These are phyloP conservation scores for Threskiornis aethiopicus DNA, from an alignment of 2,797 vertebrate species.

Conservation along the genomic window DNA sequence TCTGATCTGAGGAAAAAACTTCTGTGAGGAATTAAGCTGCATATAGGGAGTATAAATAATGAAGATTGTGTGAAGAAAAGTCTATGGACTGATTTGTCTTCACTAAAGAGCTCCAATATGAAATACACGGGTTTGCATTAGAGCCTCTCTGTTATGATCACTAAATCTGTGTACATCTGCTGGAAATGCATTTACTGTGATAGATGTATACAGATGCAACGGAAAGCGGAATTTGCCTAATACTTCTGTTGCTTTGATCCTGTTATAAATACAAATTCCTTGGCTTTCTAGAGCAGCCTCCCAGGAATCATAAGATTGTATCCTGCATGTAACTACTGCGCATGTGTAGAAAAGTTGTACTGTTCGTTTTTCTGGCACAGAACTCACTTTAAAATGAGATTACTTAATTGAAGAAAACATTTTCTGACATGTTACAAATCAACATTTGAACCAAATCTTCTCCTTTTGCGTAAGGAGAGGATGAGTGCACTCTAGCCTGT, in stretches of 20 bases:
- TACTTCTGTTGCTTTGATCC: conserved; percentile 49
- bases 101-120: neutral
- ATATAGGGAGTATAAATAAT: neutral
- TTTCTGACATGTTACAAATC: conserved; percentile 71
- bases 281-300: conserved; percentile 44
- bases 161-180: neutral
- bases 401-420: conserved; percentile 76
- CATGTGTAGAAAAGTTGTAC: conserved; percentile 54
- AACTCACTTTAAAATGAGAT: conserved; percentile 69
- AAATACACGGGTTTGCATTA: neutral
- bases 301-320: conserved; percentile 54
- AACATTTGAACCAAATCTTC: conserved; percentile 73
- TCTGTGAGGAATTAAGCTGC: neutral
- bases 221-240: neutral
- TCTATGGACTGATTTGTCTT: neutral
- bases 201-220: neutral
- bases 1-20: neutral
- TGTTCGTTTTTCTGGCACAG: conserved; percentile 71
- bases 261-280: conserved; percentile 45
- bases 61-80: neutral
- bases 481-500: conserved; percentile 61
- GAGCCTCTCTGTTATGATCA: neutral
- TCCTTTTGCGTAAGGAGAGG: conserved; percentile 44
- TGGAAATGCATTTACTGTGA: neutral
- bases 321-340: neutral